phyloP scores from a whole-genome alignment of 1,140 invertebrate genomes.

The Lasioglossum albipes region DNA sequence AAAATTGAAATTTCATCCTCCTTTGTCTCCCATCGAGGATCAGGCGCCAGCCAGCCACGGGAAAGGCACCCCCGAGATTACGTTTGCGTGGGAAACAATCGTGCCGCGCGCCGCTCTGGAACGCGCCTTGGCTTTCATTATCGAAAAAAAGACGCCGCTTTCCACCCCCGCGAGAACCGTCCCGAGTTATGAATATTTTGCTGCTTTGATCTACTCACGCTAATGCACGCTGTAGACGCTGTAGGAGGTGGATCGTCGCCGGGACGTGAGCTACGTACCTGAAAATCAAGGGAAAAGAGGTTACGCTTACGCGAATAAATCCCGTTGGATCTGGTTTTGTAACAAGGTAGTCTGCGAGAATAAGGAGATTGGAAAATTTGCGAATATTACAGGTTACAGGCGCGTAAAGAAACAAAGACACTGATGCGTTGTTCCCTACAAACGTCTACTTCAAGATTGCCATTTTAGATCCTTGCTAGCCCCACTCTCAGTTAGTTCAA shows the following conservation, averaged over 20 bases:
- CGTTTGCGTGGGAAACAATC: slow-evolving; percentile 29
- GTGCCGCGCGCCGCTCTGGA: neutral
- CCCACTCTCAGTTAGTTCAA: too few species aligned
- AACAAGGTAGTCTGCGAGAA: too few species aligned
- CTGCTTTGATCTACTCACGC: slow-evolving; percentile 44
- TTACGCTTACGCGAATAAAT: neutral
- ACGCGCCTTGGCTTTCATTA: slow-evolving; percentile 20
- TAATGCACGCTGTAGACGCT: slow-evolving; percentile 7
- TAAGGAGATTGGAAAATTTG: too few species aligned
- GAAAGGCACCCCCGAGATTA: slow-evolving; percentile 33
- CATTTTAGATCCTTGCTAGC: too few species aligned
- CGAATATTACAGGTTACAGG: too few species aligned
- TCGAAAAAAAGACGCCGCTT: slow-evolving; percentile 10
- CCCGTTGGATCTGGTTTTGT: neutral
- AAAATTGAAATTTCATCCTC: slow-evolving; percentile 65
- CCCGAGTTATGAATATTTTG: slow-evolving; percentile 16
- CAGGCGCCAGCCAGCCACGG: neutral
- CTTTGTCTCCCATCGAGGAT: slow-evolving; percentile 28
- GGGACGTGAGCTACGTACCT: neutral
- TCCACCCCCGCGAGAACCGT: neutral
- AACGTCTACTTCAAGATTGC: too few species aligned
- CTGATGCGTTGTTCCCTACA: too few species aligned
- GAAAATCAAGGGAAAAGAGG: neutral
- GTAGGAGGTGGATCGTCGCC: neutral
- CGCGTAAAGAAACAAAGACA: too few species aligned